Evolutionary conservation across 2,113 vertebrate genomes (phyloP).

Genomic region (Mustela lutreola): DNA sequence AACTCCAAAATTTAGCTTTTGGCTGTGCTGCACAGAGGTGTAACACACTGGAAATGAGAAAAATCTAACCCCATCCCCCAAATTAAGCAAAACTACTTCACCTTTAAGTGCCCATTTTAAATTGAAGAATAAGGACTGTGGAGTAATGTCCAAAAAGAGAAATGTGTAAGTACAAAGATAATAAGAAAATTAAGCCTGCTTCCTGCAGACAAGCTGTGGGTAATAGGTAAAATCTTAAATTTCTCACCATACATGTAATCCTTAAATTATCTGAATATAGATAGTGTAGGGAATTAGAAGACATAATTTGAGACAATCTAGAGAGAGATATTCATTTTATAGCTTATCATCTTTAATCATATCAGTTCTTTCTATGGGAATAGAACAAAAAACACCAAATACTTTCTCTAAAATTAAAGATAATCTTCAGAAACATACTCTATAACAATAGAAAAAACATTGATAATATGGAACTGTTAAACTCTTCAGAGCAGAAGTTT

Average conservation of each 20-base stretch:
- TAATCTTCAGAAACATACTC: not conserved
- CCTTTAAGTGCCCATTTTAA: not conserved
- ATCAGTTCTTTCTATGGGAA: not conserved
- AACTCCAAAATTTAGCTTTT: not conserved
- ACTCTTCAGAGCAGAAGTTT: not conserved
- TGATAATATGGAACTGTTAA: not conserved
- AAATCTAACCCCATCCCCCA: not conserved
- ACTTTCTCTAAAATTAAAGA: not conserved
- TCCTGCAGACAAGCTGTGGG: not conserved
- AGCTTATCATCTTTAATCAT: not conserved
- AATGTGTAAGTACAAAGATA: not conserved
- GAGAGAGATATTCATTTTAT: too few species aligned
- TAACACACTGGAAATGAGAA: not conserved
- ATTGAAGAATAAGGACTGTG: not conserved
- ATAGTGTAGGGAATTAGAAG: not conserved
- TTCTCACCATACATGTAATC: not conserved
- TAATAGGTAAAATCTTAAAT: not conserved
- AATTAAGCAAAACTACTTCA: not conserved
- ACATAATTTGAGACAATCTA: not conserved
- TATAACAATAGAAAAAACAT: not conserved
- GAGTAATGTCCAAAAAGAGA: not conserved
- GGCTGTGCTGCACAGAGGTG: not conserved
- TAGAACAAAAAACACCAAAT: not conserved
- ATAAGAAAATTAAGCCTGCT: not conserved
- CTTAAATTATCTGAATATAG: not conserved